Percentiles rank a stretch among this genome's conserved stretches.
Evolutionary conservation across 2,797 vertebrate species (phyloP).

Genomic region (Sebastes umbrosus): DNA sequence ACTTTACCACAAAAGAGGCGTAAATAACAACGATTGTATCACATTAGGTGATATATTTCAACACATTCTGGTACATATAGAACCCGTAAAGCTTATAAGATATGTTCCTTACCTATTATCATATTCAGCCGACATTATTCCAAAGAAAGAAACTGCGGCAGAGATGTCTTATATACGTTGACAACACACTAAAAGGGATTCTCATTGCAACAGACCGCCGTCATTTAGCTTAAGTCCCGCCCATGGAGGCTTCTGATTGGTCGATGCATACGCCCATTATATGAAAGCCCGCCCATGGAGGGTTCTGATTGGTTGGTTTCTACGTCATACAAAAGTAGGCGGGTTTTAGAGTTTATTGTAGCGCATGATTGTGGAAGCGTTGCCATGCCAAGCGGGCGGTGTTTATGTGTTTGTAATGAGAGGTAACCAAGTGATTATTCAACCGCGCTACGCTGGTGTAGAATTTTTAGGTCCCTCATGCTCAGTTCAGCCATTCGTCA

Average conservation of each 20-base stretch:
- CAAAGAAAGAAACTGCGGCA: conserved; percentile 81
- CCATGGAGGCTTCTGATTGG: conserved; percentile 52
- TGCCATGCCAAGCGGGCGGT: conserved; percentile 1
- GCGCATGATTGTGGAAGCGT: not conserved
- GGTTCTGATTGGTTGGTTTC: conserved; percentile 46
- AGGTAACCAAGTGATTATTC: not conserved
- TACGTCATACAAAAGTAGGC: conserved; percentile 12
- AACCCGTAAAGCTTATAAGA: not conserved
- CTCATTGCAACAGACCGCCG: conserved; percentile 67
- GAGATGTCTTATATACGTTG: conserved; percentile 81
- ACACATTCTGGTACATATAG: rapidly evolving
- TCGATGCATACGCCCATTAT: no score
- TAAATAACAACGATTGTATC: no score
- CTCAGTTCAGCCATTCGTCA: not conserved
- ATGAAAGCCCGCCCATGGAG: conserved; percentile 13
- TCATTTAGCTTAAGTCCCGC: conserved; percentile 64
- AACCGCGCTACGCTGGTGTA: not conserved
- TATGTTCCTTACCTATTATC: conserved; percentile 80
- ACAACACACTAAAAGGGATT: conserved; percentile 34
- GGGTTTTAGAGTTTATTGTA: not conserved
- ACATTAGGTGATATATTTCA: rapidly evolving
- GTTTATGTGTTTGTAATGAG: not conserved
- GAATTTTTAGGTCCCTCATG: not conserved
- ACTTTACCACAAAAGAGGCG: not conserved
- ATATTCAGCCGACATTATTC: conserved; percentile 87